Evolutionary conservation across 2,888 invertebrate species (phyloP), one percentile per base, ranked within the genome.

Genomic region (Trachelus stipa): DNA sequence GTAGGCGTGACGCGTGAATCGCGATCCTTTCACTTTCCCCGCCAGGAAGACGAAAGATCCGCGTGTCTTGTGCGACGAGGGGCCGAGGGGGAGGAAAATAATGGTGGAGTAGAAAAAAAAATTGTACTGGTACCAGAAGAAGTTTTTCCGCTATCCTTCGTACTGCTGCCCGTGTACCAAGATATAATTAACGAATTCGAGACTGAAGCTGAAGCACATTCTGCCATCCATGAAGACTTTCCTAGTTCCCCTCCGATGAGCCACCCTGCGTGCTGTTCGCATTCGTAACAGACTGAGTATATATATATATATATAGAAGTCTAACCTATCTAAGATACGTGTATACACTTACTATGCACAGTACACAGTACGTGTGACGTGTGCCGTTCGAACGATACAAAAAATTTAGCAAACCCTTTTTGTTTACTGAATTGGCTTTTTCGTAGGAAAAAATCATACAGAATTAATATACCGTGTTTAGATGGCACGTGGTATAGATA

Each of bases 231-330:
- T 78, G 81, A 84, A 85, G 83, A 86, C 87, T 89, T 88, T 88
- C 88, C 84, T 87, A 86, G 89, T 89, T 88, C 89, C 88, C 88
- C 89, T 88, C 87, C 84, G 88, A 86, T 88, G 88, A 86, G 79
- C 87, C 81, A 87, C 87, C 86, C 87, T 86, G 87, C 86, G 86
- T 87, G 88, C 83, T 82, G 83, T 87, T 87, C 86, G 34, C 35
- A 69, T 31, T 69, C 34, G 15, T 74, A 37, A 12, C 34, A 30
- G 68, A 71, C 31, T 12, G 31, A 71, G 23, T 34, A n/a, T 4
- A 34, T 35, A 4, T n/a, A 75, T 30, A 68, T 75, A 12, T 34
- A 11, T 75, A 30, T 12, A 69, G 69, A 69, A 77, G 30, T 79
- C 74, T 74, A 71, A 77, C 75, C 79, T 79, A 75, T 79, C 74